Percentiles rank a stretch among this genome's conserved stretches.
Conservation (phyloP, 2,797 vertebrate species). For the Leptoclinus maculatus region DNA sequence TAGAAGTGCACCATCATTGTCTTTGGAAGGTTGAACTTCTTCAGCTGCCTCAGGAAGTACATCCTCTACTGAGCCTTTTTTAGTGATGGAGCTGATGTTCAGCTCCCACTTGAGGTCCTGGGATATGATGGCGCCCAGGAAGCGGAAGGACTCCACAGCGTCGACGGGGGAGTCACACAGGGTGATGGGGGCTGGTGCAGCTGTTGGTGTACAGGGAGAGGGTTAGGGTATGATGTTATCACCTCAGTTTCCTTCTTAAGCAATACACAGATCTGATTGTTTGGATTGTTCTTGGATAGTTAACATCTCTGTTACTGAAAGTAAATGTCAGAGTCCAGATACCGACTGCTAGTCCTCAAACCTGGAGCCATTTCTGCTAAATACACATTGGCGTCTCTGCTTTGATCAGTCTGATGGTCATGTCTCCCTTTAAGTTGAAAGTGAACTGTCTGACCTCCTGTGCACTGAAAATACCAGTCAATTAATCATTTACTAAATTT, state of each 20-base stretch:
- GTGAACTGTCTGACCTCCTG: neutral
- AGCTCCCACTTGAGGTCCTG: neutral
- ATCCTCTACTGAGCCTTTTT: too few relatives aligned
- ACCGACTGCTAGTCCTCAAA: neutral
- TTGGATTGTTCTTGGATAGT: neutral
- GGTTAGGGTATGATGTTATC: too few relatives aligned
- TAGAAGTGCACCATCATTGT: too few relatives aligned
- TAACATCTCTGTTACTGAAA: neutral
- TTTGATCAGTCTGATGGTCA: neutral
- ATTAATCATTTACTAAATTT: neutral
- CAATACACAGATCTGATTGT: neutral
- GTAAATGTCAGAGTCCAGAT: neutral
- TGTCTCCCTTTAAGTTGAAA: neutral
- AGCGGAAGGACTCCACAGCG: constrained; percentile 26
- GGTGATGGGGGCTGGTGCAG: too few relatives aligned
- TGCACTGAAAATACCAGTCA: neutral
- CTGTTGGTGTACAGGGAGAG: too few relatives aligned
- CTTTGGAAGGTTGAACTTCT: too few relatives aligned
- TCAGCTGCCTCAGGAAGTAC: too few relatives aligned
- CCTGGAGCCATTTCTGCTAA: neutral
- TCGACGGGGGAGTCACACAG: neutral
- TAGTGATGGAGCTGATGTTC: neutral
- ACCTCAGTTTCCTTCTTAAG: neutral
- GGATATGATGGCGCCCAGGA: constrained; percentile 8
- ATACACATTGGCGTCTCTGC: neutral